Evolutionary conservation across 1,140 invertebrate species (phyloP).

Genomic region (Diabrotica undecimpunctata): DNA sequence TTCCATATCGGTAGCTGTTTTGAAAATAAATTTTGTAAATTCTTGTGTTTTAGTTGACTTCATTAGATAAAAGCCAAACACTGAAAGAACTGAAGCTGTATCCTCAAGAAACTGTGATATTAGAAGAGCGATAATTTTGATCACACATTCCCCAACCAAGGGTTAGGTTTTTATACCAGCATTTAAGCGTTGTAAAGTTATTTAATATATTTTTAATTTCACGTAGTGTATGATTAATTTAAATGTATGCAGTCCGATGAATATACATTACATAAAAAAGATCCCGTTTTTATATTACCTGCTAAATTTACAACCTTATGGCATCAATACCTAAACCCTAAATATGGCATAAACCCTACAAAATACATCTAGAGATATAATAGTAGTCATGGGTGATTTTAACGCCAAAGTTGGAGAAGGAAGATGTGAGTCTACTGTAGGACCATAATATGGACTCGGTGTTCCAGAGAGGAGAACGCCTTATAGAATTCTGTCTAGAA

Average conservation of each 20-base stretch:
- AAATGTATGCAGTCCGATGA: slow-evolving; percentile 18
- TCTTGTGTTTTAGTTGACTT: slow-evolving; percentile 67
- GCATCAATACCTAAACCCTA: too few species aligned
- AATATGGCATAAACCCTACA: too few species aligned
- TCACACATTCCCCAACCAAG: slow-evolving; percentile 24
- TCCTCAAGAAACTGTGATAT: slow-evolving; percentile 88
- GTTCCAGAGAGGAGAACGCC: too few species aligned
- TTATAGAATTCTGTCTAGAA: too few species aligned
- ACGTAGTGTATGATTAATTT: slow-evolving; percentile 28
- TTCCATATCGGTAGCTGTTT: too few species aligned
- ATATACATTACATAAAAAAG: slow-evolving; percentile 16
- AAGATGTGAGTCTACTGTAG: too few species aligned
- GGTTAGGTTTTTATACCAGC: slow-evolving; percentile 32
- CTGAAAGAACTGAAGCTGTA: slow-evolving; percentile 78
- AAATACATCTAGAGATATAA: too few species aligned
- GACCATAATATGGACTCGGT: too few species aligned
- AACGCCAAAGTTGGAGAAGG: too few species aligned
- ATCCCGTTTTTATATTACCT: not conserved
- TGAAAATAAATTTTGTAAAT: too few species aligned
- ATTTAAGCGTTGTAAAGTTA: slow-evolving; percentile 37
- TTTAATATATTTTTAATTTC: slow-evolving; percentile 38
- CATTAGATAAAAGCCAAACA: slow-evolving; percentile 69
- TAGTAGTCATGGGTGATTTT: too few species aligned
- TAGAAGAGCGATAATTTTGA: slow-evolving; percentile 78
- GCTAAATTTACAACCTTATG: too few species aligned